Evolutionary conservation across 2,113 vertebrate species (phyloP).

Genomic region (Erythrocebus patas): DNA sequence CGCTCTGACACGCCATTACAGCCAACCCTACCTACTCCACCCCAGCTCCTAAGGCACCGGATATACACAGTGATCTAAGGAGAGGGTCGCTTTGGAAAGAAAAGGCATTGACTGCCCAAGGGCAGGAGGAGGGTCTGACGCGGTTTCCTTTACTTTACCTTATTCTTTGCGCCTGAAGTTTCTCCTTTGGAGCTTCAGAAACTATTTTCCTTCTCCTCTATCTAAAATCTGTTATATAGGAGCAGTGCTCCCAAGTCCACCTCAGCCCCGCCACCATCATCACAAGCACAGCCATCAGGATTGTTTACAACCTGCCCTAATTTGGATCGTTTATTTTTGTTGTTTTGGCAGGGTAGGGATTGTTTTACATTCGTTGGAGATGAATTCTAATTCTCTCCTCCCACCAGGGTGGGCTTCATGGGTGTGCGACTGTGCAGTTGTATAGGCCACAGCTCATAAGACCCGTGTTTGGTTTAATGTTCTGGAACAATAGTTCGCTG

Average conservation of each 20-base stretch:
- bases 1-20: neutral
- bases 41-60: neutral
- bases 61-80: neutral
- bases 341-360: neutral
- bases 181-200: neutral
- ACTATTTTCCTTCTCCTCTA: neutral
- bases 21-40: neutral
- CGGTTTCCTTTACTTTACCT: neutral
- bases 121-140: neutral
- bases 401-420: neutral
- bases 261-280: neutral
- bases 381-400: neutral
- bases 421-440: neutral
- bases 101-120: neutral
- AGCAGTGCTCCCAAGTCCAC: neutral
- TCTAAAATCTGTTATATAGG: neutral
- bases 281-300: neutral
- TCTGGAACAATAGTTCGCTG: neutral
- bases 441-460: neutral
- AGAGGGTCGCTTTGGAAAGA: neutral
- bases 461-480: neutral
- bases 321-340: neutral
- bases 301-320: neutral
- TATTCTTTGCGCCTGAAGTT: neutral
- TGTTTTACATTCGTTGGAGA: neutral